Evolutionary conservation across 2,797 vertebrate genomes (phyloP), one percentile per base, ranked within the genome.

Genomic region (Heteromormyrus szaboi): DNA sequence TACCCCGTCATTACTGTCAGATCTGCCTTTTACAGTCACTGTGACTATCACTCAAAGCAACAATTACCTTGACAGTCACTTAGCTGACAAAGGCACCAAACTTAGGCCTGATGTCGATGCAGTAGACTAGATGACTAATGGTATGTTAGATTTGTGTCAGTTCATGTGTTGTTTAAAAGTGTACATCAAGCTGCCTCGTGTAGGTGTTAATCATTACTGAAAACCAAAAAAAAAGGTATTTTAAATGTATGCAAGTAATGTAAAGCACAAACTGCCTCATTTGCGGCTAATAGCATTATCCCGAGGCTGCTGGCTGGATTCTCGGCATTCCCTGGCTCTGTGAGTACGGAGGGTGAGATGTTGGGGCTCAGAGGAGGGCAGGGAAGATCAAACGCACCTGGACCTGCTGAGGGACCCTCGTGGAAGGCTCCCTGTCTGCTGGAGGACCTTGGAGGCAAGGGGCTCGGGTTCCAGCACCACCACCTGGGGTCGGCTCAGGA

Each of bases 401-500:
- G 92, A 90, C 90, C 92, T 92, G 0, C 90, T 85, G 22, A 92
- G 22, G 0, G 86, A 89, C 90, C 88, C 90, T 89, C 91, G 85
- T 1, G 51, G 85, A 41, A 86, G 51, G 51, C 85, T 59, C 19
- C 53, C 85, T 29, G 93, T 91, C 91, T 94, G 90, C 92, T 89
- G 0, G 89, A 86, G 90, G 14, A 89, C 90, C 89, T 91, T 94
- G 1, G 92, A 85, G 25, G 85, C 90, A 0, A 72, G 84, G 0
- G 79, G 33, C 68, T 95, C 91, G 0, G 95, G 95, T 79, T 98
- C 96, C 90, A 99, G 93, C 88, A 99, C 96, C 0, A 96, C 95
- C 17, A 99, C 97, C 91, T 98, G 98, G 0, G 98, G 98, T 2
- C 92, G 93, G 50, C 96, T 97, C 59, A 99, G 92, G 0, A 99